These are phyloP conservation scores for Eupristina koningsbergeri DNA, from an alignment of 1,140 invertebrate species.

Conservation along the genomic window DNA sequence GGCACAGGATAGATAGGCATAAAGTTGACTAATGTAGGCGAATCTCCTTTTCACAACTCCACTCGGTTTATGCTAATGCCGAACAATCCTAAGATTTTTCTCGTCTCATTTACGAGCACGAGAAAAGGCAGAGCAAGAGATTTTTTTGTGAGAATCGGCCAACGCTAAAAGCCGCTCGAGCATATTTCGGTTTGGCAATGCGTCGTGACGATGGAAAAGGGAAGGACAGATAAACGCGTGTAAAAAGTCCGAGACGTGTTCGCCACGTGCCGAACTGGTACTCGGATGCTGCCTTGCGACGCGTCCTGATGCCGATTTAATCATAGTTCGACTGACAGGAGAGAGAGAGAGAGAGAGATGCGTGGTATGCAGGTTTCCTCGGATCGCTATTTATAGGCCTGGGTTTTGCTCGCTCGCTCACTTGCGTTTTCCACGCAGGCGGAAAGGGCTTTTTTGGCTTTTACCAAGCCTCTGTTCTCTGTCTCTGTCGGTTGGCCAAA, in stretches of 20 bases:
- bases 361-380: neutral
- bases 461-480: neutral
- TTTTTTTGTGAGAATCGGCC: too few relatives aligned
- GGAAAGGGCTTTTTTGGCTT: neutral
- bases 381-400: neutral
- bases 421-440: neutral
- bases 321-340: neutral
- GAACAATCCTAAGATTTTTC: too few relatives aligned
- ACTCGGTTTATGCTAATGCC: neutral
- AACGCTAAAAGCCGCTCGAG: neutral
- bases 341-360: too few relatives aligned
- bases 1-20: neutral
- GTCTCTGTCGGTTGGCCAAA: too few relatives aligned
- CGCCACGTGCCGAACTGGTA: neutral
- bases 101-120: too few relatives aligned
- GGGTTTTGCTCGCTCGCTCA: neutral
- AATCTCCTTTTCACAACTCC: too few relatives aligned
- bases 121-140: too few relatives aligned
- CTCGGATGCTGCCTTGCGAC: neutral
- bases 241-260: neutral
- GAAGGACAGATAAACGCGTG: neutral
- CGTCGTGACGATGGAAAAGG: neutral
- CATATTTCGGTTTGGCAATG: too few relatives aligned
- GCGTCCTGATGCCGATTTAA: neutral
- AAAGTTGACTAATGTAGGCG: neutral